Base-by-base conservation (phyloP, 2,888 invertebrate genomes). In the Eupithecia inturbata region DNA sequence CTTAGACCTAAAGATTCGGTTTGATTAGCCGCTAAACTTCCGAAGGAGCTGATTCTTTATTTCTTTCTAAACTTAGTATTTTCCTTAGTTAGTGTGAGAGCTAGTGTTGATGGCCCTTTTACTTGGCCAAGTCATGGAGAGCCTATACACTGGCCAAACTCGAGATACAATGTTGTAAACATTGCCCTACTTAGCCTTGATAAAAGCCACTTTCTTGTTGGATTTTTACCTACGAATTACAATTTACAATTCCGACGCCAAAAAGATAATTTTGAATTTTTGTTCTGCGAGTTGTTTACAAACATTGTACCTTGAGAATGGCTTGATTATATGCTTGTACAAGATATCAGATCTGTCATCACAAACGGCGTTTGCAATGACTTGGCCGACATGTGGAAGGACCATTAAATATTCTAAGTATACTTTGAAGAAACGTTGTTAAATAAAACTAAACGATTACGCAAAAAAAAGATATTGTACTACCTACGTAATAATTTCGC, bases 361-460 rank as follows among this genome's bases (percentile, higher is more conserved):
- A 53, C 49, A 10, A 22, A 53, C n/a, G 10, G 49, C n/a, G 22
- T 22, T 53, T 10, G 49, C 22, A 53, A 53, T 53, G 22, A 53
- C 10, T 53, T 10, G 49, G 10, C 9, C 10, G 22, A 22, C 49
- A 53, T 53, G 22, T 53, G 49, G 49, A 22, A 53, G 22, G 22
- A 53, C 10, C 49, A 53, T 22, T 53, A 22, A n/a, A 49, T 49
- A 49, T 22, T 53, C 53, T 12, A 12, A 4, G 22, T 12, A 49
- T 45, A 49, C 7, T 53, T 33, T 36, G n/a, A 31, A 16, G 31
- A 62, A 36, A 36, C 36, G 33, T 63, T 31, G 14, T 77, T 80
- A 77, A 79, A 80, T 79, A 80, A 81, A 82, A 82, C 39, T 14
- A 80, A 84, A 83, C 81, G 80, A 82, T 83, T 83, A 70, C 28